Base-by-base conservation (phyloP, 2,113 vertebrate species). In the Pipa parva region DNA sequence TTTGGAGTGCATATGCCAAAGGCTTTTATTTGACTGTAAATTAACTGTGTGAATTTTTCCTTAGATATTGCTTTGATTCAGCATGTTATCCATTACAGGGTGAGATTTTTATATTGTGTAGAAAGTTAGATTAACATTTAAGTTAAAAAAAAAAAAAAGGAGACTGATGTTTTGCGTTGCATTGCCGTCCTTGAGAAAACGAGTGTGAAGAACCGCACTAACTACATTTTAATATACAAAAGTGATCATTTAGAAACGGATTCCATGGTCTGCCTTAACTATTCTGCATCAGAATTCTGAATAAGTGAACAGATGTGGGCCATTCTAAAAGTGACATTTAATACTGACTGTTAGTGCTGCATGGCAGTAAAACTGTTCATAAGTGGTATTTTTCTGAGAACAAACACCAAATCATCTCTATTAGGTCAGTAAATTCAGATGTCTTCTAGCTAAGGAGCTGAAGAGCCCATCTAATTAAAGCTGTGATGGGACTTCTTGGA, bases 371-470 rank as follows among this genome's bases (percentile, higher is more conserved):
- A 69, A 61, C 24, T 61, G 66, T 69, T 69, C 65, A 51, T 26
- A 68, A 69, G 58, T 61, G 66, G 51, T 61, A 61, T 69, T 69
- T n/a, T 69, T 54, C 57, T 52, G 25, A 69, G 58, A 69, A 60
- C 66, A 69, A 61, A 69, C 58, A 69, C 13, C 66, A 69, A 61
- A 69, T 69, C 48, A 69, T 69, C 66, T 69, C 66, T 61, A 61
- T 69, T 69, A 69, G 66, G 66, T 69, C 66, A 61, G 66, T 61
- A 69, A 69, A 69, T 69, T 69, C 66, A 42, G 26, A 69, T 60
- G 48, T 25, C 31, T 69, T 69, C 60, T 54, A 42, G 66, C 66
- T 21, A 13, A 10, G 57, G 15, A 61, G 29, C 11, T 51, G 10
- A 33, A 61, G 48, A 61, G 57, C 31, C 55, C 28, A 42, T 60